phyloP scores from a whole-genome alignment of 2,888 invertebrate genomes.

The Uloborus plumipes region DNA sequence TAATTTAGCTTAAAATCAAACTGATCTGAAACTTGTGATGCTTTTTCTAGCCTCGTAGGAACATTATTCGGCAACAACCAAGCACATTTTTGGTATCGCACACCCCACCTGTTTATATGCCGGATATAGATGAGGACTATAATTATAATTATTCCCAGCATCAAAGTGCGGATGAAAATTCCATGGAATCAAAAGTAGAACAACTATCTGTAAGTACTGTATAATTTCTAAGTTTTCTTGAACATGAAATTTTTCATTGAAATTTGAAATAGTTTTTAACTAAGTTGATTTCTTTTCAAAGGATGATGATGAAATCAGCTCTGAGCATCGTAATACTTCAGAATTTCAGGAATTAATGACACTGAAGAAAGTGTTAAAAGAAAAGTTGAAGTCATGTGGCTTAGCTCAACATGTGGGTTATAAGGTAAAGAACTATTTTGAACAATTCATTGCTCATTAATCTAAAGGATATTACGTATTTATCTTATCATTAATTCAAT shows the following conservation, averaged over 20 bases:
- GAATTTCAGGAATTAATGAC: slow-evolving; percentile 71
- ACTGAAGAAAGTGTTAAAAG: slow-evolving; percentile 69
- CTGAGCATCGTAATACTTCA: slow-evolving; percentile 68
- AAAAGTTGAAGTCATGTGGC: slow-evolving; percentile 52
- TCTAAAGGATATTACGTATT: not conserved
- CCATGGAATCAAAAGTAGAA: slow-evolving; percentile 37
- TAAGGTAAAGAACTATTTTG: slow-evolving; percentile 68
- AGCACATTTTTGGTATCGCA: slow-evolving; percentile 82
- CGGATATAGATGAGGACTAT: slow-evolving; percentile 75
- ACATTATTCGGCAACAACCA: slow-evolving; percentile 48
- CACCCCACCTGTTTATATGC: slow-evolving; percentile 84
- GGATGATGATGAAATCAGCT: slow-evolving; percentile 70
- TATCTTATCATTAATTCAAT: not conserved
- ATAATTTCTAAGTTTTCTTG: not conserved
- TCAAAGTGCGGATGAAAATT: slow-evolving; percentile 44
- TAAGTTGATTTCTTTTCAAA: slow-evolving; percentile 1
- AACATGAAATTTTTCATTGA: slow-evolving; percentile 46
- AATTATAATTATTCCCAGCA: slow-evolving; percentile 27
- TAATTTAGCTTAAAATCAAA: not conserved
- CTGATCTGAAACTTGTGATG: not conserved
- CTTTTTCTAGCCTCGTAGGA: slow-evolving; percentile 45
- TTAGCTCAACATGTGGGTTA: slow-evolving; percentile 69
- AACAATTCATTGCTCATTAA: not conserved
- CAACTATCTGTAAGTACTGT: slow-evolving; percentile 28
- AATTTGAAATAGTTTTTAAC: slow-evolving; percentile 52